These are phyloP conservation scores for Panopea generosa DNA, from an alignment of 2,888 invertebrate genomes.

Conservation along the genomic window DNA sequence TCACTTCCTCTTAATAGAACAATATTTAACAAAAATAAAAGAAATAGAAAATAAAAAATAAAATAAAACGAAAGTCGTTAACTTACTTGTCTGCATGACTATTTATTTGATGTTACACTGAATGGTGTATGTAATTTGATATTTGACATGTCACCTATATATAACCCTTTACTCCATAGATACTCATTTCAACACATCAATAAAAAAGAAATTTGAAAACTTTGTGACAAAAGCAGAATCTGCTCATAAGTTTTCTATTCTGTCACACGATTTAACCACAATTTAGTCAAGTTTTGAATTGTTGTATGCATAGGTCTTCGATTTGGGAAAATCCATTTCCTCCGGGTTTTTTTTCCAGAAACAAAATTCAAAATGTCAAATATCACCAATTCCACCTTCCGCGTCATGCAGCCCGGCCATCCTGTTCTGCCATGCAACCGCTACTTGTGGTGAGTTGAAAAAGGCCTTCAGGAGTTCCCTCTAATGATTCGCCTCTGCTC, in stretches of 20 bases:
- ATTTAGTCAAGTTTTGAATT: slow-evolving; percentile 3
- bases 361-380: slow-evolving; percentile 18
- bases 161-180: slow-evolving; percentile 2
- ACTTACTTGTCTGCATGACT: no score
- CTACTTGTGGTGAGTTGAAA: slow-evolving; percentile 29
- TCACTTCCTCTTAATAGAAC: neutral
- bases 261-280: slow-evolving; percentile 1
- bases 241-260: slow-evolving; percentile 5
- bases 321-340: slow-evolving; percentile 1
- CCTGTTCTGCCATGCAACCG: slow-evolving; percentile 28
- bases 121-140: no score
- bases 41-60: no score
- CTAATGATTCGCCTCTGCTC: slow-evolving; percentile 28
- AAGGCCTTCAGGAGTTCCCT: slow-evolving; percentile 28
- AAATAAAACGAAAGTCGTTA: no score
- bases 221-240: neutral
- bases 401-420: slow-evolving; percentile 22
- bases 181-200: slow-evolving; percentile 12
- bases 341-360: slow-evolving; percentile 1
- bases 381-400: slow-evolving; percentile 5
- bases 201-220: slow-evolving; percentile 8
- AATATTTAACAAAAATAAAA: no score
- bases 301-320: slow-evolving; percentile 5
- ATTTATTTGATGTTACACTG: no score
- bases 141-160: no score